Evolutionary conservation across 2,888 invertebrate genomes (phyloP), one percentile per base, ranked within the genome.

Genomic region (Trissolcus japonicus): DNA sequence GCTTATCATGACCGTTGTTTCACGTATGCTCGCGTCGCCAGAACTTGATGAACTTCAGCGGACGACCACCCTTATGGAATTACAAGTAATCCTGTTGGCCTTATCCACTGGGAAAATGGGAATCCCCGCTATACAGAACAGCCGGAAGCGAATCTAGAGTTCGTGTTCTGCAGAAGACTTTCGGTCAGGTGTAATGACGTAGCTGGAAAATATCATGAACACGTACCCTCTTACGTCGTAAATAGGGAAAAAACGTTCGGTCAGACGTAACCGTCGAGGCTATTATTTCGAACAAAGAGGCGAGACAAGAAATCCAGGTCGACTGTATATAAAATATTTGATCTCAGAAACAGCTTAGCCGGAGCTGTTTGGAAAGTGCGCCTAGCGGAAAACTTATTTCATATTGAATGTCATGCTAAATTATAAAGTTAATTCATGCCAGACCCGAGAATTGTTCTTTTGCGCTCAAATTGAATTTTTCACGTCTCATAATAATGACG

Each of bases 41-140:
- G 43, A 59, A 60, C 43, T 67, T 59, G 59, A 57, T 67, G 59
- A 67, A 53, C 57, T 53, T 53, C 59, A 53, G 43, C 51, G 17
- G 29, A 21, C 53, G 46, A 43, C 41, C 53, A n/a, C 17, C 59
- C 59, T 67, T 59, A 67, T 59, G 67, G 54, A 67, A 67, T 67
- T 67, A 60, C 59, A 60, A 25, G 59, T 67, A 59, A 67, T 67
- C 67, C 59, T 51, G 51, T 53, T 43, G 59, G 59, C 46, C 59
- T 67, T 59, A 67, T 60, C 53, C 59, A 17, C 29, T 21, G 19
- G 67, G 9, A 60, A 59, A 67, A 67, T 67, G 59, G 59, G 53
- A 67, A 67, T 59, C 59, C 53, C 19, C 43, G 16, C 19, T 46
- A 43, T 11, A 48, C 14, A 35, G 50, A 57, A 53, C 43, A 21